Evolutionary conservation across 2,888 invertebrate species (phyloP), one percentile per base, ranked within the genome.

Genomic region (Poecilus cupreus): DNA sequence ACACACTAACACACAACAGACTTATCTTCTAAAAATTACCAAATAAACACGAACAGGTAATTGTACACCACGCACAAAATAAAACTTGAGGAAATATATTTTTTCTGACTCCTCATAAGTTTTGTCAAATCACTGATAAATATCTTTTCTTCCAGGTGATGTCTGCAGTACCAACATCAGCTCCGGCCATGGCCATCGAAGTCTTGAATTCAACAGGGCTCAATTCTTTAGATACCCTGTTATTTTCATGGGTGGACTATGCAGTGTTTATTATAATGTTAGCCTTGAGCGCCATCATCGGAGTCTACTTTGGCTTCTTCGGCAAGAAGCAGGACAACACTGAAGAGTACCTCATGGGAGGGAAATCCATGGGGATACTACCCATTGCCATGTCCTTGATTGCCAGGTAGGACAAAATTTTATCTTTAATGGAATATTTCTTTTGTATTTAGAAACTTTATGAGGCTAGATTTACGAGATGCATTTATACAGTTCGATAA

Each of bases 331-430:
- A 91, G 84, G 91, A 91, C 83, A 92, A 92, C 0, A 92, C 93
- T 1, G 88, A 90, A 8, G 94, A 94, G 60, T 94, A 94, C 86
- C 87, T 94, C 64, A 91, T 93, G 87, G 94, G 93, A 20, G 93
- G 92, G 10, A 92, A 93, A 86, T 91, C 91, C 85, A 93, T 94
- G 93, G 91, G 92, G 0, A 90, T 92, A 22, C 90, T 94, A 84
- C 94, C 94, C 0, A 91, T 94, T 81, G 92, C 93, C 1, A 90
- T 94, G 88, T 94, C 93, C 22, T 89, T 94, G 1, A 91, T 93
- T 84, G 92, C 94, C 1, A 93, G 93, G 93, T 93, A 87, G 89
- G 89, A 60, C 24, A n/a, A 60, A 51, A 51, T 16, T 5, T 13
- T 5, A 39, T n/a, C n/a, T n/a, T n/a, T n/a, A n/a, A n/a, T n/a